Base-by-base conservation (phyloP, 2,113 vertebrate genomes). In the Pleuronectes platessa region DNA sequence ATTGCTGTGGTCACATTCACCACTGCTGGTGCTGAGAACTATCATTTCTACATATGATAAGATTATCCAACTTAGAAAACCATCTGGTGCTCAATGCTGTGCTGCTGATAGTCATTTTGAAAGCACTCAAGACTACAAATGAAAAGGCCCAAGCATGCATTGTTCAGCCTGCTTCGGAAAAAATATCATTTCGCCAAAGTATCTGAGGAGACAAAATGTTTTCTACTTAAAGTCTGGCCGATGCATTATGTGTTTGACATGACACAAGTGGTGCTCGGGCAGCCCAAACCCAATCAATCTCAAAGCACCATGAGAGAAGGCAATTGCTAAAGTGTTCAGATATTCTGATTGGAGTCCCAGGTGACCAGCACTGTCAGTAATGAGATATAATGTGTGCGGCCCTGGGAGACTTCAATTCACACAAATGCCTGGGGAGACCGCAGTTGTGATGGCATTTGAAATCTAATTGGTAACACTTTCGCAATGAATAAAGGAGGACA, bases 391-490 rank as follows among this genome's bases (percentile, higher is more conserved):
- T 92, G 90, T 87, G 86, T 85, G 82, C 78, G 71, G 68, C 79
- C 86, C 83, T 81, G 88, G 74, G 89, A 91, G 83, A 85, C 75
- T 81, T 87, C 86, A 69, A 86, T 92, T 93, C 92, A 91, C 77
- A 90, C 88, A 83, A 51, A 88, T 64, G 86, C 83, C 86, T 79
- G 80, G 81, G 84, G 93, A 93, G 78, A 79, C 80, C 63, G 71
- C 74, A 84, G 70, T 80, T 89, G 79, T 49, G 20, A 74, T 92
- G 88, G 84, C 85, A 91, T 92, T 93, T 92, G 76, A 88, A 88
- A 89, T 88, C 78, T 93, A 93, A 92, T 92, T 91, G 83, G 89
- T 92, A 90, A 92, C 86, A 89, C 85, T 87, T 90, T 83, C 61
- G 51, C 82, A 56, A 68, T 65, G 76, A 81, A 79, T 85, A 81